These are phyloP conservation scores for Helostoma temminkii DNA, from an alignment of 2,797 vertebrate species.

Conservation along the genomic window DNA sequence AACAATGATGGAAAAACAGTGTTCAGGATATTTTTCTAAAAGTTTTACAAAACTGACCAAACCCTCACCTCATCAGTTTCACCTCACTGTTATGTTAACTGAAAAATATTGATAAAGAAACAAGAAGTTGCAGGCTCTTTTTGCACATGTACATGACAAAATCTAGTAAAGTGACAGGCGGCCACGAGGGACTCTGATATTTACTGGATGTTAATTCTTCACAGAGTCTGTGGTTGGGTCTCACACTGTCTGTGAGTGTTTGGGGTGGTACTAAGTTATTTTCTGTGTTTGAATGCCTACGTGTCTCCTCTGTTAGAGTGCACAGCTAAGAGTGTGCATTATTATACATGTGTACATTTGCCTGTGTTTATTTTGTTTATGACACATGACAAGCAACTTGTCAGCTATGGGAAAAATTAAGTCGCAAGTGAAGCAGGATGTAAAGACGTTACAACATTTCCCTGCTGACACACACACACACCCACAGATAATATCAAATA, in stretches of 20 bases:
- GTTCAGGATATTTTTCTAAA: conserved; percentile 19
- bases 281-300: too few species aligned
- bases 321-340: too few species aligned
- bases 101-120: neutral
- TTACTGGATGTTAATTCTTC: conserved; percentile 66
- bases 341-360: neutral
- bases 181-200: conserved; percentile 44
- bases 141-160: conserved; percentile 71
- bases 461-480: conserved; percentile 19
- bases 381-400: neutral
- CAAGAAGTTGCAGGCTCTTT: conserved; percentile 5
- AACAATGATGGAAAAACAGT: neutral
- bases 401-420: conserved; percentile 37
- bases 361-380: neutral
- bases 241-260: neutral
- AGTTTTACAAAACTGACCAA: neutral
- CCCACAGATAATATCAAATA: too few species aligned
- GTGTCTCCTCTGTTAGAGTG: neutral
- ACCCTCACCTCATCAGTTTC: neutral
- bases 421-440: conserved; percentile 12
- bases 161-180: conserved; percentile 51
- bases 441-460: conserved; percentile 34
- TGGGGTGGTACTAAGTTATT: neutral
- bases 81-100: neutral
- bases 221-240: conserved; percentile 32